Base-by-base conservation (phyloP, 2,888 invertebrate genomes). In the Phymatocera aterrima region DNA sequence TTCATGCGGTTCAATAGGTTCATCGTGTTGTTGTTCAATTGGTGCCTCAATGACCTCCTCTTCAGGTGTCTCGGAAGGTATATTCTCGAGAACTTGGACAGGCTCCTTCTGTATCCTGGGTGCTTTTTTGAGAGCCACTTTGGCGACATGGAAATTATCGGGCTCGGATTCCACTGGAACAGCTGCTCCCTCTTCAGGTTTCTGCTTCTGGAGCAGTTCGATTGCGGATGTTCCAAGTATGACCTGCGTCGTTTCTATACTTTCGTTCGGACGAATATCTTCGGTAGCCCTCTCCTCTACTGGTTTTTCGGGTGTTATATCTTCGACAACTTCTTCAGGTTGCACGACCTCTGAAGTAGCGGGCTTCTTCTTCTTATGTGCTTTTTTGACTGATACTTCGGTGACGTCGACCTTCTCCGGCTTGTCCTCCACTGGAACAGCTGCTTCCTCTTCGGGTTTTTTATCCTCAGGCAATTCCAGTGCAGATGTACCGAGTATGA, bases 1-100 rank as follows among this genome's bases (percentile, higher is more conserved):
- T 18, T 24, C 79, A 31, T 60, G 21, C n/a, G 57, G 83, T 61
- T 83, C 81, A 21, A 82, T 70, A 61, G 83, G 83, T 77, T 83
- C 82, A 78, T 86, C 84, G 78, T 87, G 87, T 80, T 85, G 86
- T 87, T 80, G 91, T 90, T 81, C 89, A 84, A 31, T 88, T 89
- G 80, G 90, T 85, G 84, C 85, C 90, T 81, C 88, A 90, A 82
- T 82, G 90, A 87, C 85, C 34, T 82, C 64, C 4, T 57, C 6
- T 46, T 79, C 43, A 31, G 64, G 61, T 89, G 82, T 82, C 81
- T 85, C 83, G 4, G 82, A 72, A 24, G 82, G 81, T n/a, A 81
- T 83, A 80, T 86, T 85, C 81, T 78, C 37, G 34, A 78, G 10
- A 31, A 83, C 79, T 82, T 84, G 82, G 79, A 80, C 72, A 89